phyloP scores from a whole-genome alignment of 2,797 vertebrate species.

The Petrocephalus sullivani region DNA sequence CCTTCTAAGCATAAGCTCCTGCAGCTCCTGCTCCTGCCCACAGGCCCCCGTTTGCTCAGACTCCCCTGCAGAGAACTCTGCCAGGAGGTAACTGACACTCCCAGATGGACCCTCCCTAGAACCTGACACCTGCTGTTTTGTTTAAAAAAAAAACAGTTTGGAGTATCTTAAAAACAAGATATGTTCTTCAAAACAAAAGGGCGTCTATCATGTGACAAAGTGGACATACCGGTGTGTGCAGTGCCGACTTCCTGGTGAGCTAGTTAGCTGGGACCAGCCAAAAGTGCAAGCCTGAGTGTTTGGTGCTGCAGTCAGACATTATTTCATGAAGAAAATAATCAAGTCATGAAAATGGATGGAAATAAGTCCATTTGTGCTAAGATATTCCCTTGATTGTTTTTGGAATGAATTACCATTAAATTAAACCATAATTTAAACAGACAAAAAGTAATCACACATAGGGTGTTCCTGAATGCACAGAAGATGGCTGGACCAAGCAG shows the following conservation, averaged over 20 bases:
- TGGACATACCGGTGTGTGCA: background rate
- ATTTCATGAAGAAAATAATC: background rate
- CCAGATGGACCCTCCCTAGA: background rate
- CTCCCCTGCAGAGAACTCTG: background rate
- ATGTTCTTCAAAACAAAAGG: background rate
- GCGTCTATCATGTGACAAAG: background rate
- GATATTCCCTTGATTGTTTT: background rate
- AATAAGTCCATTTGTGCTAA: background rate
- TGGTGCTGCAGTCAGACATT: background rate
- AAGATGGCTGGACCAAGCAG: background rate
- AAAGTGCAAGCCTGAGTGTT: background rate
- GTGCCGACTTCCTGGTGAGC: background rate
- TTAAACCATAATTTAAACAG: background rate
- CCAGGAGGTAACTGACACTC: background rate
- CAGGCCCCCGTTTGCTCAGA: background rate
- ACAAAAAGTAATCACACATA: background rate
- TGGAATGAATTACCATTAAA: background rate
- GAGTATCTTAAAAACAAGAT: background rate
- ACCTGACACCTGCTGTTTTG: background rate
- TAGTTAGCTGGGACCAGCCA: background rate
- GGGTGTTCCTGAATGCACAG: background rate
- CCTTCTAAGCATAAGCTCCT: background rate
- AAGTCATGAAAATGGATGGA: background rate
- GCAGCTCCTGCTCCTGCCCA: background rate
- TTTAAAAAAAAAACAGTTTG: conserved; percentile 11